A percentile compares a stretch with the other conserved stretches of the same genome.
These are phyloP conservation scores for Colletes latitarsis DNA, from an alignment of 1,140 invertebrate genomes.

Conservation along the genomic window DNA sequence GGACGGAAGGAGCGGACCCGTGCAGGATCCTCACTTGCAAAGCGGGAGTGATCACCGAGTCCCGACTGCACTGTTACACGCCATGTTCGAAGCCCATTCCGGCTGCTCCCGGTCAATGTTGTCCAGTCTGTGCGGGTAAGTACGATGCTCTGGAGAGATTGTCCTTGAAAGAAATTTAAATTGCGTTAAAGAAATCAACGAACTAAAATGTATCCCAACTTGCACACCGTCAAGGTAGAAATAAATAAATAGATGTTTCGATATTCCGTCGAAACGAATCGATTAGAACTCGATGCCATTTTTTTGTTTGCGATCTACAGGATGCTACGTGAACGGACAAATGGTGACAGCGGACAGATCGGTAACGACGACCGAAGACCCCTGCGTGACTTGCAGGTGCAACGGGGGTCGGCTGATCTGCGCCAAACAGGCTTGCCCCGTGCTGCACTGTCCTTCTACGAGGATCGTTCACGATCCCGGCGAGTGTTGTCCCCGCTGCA, in stretches of 20 bases:
- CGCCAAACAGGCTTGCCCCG: conserved; percentile 91
- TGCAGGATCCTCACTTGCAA: conserved; percentile 88
- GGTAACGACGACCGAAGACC: conserved; percentile 90
- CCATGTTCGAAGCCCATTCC: conserved; percentile 88
- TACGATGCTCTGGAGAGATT: not conserved
- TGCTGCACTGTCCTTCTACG: conserved; percentile 87
- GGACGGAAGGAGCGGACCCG: conserved; percentile 86
- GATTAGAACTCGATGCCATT: not conserved
- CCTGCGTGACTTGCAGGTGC: conserved; percentile 93
- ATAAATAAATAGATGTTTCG: no score
- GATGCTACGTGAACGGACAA: conserved; percentile 89
- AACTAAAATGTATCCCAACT: no score
- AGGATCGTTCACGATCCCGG: conserved; percentile 86
- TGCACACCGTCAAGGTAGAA: no score
- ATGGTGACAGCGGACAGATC: conserved; percentile 87
- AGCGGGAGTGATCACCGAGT: conserved; percentile 91
- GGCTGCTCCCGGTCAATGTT: conserved; percentile 89
- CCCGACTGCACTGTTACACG: conserved; percentile 88
- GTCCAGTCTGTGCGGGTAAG: conserved; percentile 89
- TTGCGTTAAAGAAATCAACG: no score
- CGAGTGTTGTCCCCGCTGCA: conserved; percentile 92
- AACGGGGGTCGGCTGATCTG: conserved; percentile 88
- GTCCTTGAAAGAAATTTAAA: not conserved
- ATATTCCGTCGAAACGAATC: not conserved
- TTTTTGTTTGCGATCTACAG: conserved; percentile 74